These are phyloP conservation scores for Acrobeloides nanus DNA, from an alignment of 2,888 invertebrate species.

Conservation along the genomic window DNA sequence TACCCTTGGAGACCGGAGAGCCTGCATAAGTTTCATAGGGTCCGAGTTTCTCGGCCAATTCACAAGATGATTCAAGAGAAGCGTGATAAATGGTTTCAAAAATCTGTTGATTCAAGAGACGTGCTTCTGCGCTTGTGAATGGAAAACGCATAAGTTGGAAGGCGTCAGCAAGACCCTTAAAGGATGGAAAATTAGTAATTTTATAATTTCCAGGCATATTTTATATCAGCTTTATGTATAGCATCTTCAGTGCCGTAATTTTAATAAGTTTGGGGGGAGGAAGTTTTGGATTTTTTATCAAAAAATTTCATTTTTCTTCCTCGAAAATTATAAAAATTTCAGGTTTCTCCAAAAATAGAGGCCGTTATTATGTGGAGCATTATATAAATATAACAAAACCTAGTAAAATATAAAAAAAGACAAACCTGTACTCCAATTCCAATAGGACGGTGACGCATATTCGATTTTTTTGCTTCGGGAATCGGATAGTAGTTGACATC, in stretches of 20 bases:
- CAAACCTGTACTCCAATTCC: constrained; percentile 79
- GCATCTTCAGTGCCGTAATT: too few species aligned
- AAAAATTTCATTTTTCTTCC: too few species aligned
- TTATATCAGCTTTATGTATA: too few species aligned
- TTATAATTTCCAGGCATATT: too few species aligned
- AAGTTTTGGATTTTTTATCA: too few species aligned
- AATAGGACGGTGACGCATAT: constrained; percentile 67
- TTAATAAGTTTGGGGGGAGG: too few species aligned
- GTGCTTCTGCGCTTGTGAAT: constrained; percentile 80
- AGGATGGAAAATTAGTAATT: too few species aligned
- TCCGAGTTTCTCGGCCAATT: constrained; percentile 75
- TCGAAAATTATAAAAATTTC: too few species aligned
- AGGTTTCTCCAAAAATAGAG: too few species aligned
- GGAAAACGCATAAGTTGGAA: constrained; percentile 86
- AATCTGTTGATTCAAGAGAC: constrained; percentile 79
- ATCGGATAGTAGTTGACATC: constrained; percentile 93
- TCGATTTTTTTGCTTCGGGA: constrained; percentile 71
- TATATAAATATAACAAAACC: too few species aligned
- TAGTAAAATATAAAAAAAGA: background rate
- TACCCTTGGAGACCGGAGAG: constrained; percentile 84
- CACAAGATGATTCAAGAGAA: constrained; percentile 90
- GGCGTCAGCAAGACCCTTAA: constrained; percentile 80
- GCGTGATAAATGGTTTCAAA: constrained; percentile 96
- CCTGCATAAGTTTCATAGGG: constrained; percentile 81
- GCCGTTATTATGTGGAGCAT: too few species aligned